These are phyloP conservation scores for Astyanax mexicanus DNA, from an alignment of 2,797 vertebrate species.

Conservation along the genomic window DNA sequence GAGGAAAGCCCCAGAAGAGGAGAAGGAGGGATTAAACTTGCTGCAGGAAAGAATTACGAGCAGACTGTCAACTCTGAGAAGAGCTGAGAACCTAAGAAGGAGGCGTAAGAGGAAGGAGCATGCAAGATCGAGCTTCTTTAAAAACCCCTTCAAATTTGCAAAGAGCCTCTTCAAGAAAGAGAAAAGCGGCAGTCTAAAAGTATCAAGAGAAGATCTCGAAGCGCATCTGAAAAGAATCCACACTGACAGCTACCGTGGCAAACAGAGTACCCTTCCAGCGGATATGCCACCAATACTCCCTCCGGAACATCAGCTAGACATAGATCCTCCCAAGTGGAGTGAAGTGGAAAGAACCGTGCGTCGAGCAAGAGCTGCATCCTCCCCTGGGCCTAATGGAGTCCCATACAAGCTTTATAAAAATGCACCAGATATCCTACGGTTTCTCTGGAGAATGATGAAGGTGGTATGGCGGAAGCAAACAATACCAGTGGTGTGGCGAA, in stretches of 20 bases:
- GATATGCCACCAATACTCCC: slow-evolving; percentile 54
- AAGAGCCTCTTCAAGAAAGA: neutral
- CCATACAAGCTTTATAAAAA: slow-evolving; percentile 21
- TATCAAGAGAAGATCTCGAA: neutral
- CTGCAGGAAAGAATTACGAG: slow-evolving; percentile 14
- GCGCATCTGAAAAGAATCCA: neutral
- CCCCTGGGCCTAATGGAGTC: no score
- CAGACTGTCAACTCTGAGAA: neutral
- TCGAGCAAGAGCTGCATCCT: no score
- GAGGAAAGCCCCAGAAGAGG: no score
- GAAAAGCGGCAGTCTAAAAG: no score
- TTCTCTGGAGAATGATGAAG: no score
- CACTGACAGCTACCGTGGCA: slow-evolving; percentile 1
- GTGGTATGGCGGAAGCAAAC: slow-evolving; percentile 10
- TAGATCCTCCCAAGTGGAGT: no score
- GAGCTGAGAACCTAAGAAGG: slow-evolving; percentile 12
- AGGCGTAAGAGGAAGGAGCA: no score
- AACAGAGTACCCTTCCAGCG: slow-evolving; percentile 59
- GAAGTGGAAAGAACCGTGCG: no score
- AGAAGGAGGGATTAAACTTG: slow-evolving; percentile 25
- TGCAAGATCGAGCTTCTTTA: no score
- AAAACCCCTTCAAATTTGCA: no score
- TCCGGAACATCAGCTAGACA: slow-evolving; percentile 53
- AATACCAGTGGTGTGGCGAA: neutral
- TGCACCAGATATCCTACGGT: no score